Evolutionary conservation across 2,888 invertebrate species (phyloP).

Genomic region (Aquatica leii): DNA sequence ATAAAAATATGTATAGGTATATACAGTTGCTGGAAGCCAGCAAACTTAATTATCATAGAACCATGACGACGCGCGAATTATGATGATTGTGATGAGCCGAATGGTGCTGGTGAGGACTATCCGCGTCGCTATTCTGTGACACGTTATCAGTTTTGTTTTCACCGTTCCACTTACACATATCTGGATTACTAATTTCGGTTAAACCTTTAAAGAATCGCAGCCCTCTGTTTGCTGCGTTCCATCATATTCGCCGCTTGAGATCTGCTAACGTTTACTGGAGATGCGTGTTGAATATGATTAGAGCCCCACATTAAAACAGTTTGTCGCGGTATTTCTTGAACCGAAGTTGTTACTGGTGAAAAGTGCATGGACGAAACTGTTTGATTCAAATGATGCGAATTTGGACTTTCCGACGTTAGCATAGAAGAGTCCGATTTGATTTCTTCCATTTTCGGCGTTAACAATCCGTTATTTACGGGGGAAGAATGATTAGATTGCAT

Average conservation of each 20-base stretch:
- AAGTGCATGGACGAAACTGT: slow-evolving; percentile 56
- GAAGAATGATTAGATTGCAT: slow-evolving; percentile 68
- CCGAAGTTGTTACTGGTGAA: slow-evolving; percentile 52
- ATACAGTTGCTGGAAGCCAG: slow-evolving; percentile 41
- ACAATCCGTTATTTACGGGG: slow-evolving; percentile 66
- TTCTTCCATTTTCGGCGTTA: slow-evolving; percentile 70
- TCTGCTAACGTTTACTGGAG: slow-evolving; percentile 48
- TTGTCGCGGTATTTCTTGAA: slow-evolving; percentile 74
- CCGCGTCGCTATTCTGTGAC: slow-evolving; percentile 50
- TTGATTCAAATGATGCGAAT: slow-evolving; percentile 44
- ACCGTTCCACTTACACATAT: slow-evolving; percentile 58
- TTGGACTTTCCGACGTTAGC: slow-evolving; percentile 49
- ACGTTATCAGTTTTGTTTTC: slow-evolving; percentile 52
- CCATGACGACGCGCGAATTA: slow-evolving; percentile 61
- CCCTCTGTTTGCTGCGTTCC: slow-evolving; percentile 45
- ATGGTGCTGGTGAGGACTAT: slow-evolving; percentile 58
- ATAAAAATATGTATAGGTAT: slow-evolving; percentile 53
- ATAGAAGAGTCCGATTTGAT: slow-evolving; percentile 62
- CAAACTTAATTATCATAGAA: slow-evolving; percentile 58
- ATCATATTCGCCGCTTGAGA: slow-evolving; percentile 49
- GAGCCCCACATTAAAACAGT: slow-evolving; percentile 94
- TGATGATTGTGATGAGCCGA: slow-evolving; percentile 56
- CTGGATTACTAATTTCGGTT: slow-evolving; percentile 55
- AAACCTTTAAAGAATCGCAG: slow-evolving; percentile 55
- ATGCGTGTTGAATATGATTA: slow-evolving; percentile 50